phyloP scores from a whole-genome alignment of 2,888 invertebrate species.

The Scaptomyza parva region DNA sequence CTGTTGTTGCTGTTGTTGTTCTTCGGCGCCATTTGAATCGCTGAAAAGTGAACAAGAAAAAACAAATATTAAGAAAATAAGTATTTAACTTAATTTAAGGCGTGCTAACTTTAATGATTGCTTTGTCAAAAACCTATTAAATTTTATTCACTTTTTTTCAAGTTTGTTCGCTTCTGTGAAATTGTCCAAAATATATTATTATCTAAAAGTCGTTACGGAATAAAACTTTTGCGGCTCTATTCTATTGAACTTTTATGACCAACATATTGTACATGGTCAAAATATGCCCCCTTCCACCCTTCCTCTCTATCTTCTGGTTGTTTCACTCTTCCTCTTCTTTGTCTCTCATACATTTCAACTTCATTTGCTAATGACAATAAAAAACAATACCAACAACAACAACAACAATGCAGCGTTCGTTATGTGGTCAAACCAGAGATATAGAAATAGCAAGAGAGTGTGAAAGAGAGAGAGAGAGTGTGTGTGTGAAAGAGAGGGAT shows the following conservation, averaged over 20 bases:
- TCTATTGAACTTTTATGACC: slow-evolving; percentile 67
- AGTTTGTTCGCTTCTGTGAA: neutral
- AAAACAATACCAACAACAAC: slow-evolving; percentile 60
- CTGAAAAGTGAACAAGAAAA: slow-evolving; percentile 35
- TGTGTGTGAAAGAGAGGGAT: neutral
- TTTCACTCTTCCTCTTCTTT: neutral
- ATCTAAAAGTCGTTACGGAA: slow-evolving; percentile 41
- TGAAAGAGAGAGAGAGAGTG: neutral
- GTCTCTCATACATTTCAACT: slow-evolving; percentile 45
- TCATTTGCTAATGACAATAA: slow-evolving; percentile 78
- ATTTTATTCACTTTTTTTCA: neutral
- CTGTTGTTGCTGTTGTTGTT: slow-evolving; percentile 6
- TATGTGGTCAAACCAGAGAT: neutral
- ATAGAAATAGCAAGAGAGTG: neutral
- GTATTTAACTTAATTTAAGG: neutral
- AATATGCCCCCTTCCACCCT: neutral
- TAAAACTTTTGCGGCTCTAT: slow-evolving; percentile 44
- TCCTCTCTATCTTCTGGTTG: too few species aligned
- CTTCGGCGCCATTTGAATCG: slow-evolving; percentile 29
- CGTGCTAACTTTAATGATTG: neutral
- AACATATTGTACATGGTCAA: slow-evolving; percentile 45
- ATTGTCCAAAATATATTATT: neutral
- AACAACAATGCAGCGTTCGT: slow-evolving; percentile 8
- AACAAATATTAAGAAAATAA: neutral
- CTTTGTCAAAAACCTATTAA: too few species aligned